Evolutionary conservation across 2,113 vertebrate genomes (phyloP).

Genomic region (Gorsachius goisagi): DNA sequence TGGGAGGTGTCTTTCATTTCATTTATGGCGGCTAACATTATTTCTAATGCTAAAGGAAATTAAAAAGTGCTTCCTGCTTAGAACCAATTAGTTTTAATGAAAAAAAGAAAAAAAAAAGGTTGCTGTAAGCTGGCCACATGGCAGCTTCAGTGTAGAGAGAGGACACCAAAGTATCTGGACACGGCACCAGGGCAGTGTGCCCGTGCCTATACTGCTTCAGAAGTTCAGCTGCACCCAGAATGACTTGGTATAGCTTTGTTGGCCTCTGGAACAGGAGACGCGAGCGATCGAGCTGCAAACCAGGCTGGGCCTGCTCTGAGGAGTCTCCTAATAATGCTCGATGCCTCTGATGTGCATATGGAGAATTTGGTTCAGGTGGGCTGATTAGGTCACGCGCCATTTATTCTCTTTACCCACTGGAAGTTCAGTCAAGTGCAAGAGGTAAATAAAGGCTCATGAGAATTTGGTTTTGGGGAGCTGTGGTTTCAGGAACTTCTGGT

Average conservation of each 20-base stretch:
- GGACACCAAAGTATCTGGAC: neutral
- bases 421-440: neutral
- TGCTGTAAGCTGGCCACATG: neutral
- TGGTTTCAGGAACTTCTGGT: neutral
- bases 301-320: neutral
- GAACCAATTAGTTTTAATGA: constrained; percentile 9
- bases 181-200: neutral
- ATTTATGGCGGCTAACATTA: neutral
- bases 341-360: accelerated
- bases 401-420: neutral
- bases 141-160: neutral
- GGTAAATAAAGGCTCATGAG: neutral
- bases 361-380: neutral
- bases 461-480: neutral
- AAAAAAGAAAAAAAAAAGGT: neutral
- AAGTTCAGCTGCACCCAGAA: neutral
- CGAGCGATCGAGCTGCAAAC: neutral
- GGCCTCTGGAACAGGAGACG: neutral
- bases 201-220: neutral
- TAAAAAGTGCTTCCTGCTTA: constrained; percentile 19
- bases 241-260: accelerated
- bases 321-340: neutral
- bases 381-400: neutral
- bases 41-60: constrained; percentile 27
- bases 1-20: constrained; percentile 18